Conservation (phyloP, 30 jellyfish, hydroid and myxozoan genomes). For the Catostylus mosaicus region DNA sequence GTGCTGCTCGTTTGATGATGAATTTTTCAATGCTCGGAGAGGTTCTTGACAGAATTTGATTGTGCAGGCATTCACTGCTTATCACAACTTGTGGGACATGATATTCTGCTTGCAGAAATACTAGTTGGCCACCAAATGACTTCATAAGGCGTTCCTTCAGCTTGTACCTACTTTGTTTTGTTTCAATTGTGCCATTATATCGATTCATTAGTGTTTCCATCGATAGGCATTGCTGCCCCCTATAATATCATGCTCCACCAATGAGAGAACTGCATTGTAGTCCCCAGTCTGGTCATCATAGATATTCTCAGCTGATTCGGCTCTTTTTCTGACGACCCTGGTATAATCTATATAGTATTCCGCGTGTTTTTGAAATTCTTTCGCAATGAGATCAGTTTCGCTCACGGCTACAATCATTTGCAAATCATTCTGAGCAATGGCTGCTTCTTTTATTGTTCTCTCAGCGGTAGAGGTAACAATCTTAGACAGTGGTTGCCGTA, state of each 20-base stretch:
- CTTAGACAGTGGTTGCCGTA: slow-evolving; percentile 24
- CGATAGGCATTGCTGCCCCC: slow-evolving; percentile 66
- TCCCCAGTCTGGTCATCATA: slow-evolving; percentile 1
- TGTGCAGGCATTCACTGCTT: slow-evolving; percentile 55
- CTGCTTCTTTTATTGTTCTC: slow-evolving; percentile 48
- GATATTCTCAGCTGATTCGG: neutral
- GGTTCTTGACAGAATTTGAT: neutral
- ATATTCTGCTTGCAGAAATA: slow-evolving; percentile 20
- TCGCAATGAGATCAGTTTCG: slow-evolving; percentile 55
- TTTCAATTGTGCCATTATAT: slow-evolving; percentile 23
- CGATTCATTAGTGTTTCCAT: slow-evolving; percentile 48
- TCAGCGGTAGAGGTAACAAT: slow-evolving; percentile 49
- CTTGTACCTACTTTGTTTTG: slow-evolving; percentile 30
- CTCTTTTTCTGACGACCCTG: slow-evolving; percentile 28
- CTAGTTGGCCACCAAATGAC: slow-evolving; percentile 19
- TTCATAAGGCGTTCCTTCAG: slow-evolving; percentile 40
- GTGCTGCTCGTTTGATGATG: neutral
- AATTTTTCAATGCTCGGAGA: neutral
- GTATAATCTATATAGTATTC: slow-evolving; percentile 55
- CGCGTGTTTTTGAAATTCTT: slow-evolving; percentile 57
- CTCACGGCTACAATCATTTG: slow-evolving; percentile 40
- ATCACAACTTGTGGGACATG: slow-evolving; percentile 30
- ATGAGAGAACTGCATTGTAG: slow-evolving; percentile 37
- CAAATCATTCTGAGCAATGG: slow-evolving; percentile 36
- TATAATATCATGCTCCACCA: slow-evolving; percentile 25